Conservation (phyloP, 2,113 vertebrate species). For the Gopherus evgoodei region DNA sequence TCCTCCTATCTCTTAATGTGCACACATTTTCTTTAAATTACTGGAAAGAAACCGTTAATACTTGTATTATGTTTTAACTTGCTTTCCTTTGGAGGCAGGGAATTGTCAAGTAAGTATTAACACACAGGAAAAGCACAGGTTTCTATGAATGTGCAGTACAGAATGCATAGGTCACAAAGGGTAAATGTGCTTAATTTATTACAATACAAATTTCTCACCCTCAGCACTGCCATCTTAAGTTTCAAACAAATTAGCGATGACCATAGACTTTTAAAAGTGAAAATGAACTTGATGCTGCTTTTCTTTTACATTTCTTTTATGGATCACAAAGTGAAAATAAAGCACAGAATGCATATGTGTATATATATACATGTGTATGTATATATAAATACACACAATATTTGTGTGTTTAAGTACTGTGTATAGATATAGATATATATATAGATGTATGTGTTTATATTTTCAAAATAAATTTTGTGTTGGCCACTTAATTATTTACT, state of each 20-base stretch:
- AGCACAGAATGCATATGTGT: constrained; percentile 50
- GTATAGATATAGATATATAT: constrained; percentile 34
- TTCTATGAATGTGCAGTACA: constrained; percentile 37
- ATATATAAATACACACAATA: constrained; percentile 70
- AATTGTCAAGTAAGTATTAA: constrained; percentile 96
- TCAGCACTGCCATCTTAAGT: constrained; percentile 33
- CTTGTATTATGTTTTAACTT: constrained; percentile 94
- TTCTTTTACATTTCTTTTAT: constrained; percentile 53
- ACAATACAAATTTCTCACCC: constrained; percentile 32
- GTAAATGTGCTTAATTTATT: constrained; percentile 18
- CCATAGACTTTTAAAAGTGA: constrained; percentile 52
- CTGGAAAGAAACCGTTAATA: constrained; percentile 86
- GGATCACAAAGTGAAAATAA: constrained; percentile 42
- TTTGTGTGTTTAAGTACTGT: constrained; percentile 63
- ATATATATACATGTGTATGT: constrained; percentile 74
- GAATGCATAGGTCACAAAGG: not conserved
- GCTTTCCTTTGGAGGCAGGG: constrained; percentile 98
- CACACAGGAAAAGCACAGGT: constrained; percentile 44
- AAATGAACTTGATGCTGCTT: constrained; percentile 61
- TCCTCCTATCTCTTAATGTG: not conserved
- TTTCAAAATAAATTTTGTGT: constrained; percentile 35
- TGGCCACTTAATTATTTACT: constrained; percentile 20
- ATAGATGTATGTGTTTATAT: constrained; percentile 26
- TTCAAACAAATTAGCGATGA: constrained; percentile 29
- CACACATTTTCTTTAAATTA: constrained; percentile 40